These are phyloP conservation scores for Lutjanus campechanus DNA, from an alignment of 2,797 vertebrate genomes.

Conservation along the genomic window DNA sequence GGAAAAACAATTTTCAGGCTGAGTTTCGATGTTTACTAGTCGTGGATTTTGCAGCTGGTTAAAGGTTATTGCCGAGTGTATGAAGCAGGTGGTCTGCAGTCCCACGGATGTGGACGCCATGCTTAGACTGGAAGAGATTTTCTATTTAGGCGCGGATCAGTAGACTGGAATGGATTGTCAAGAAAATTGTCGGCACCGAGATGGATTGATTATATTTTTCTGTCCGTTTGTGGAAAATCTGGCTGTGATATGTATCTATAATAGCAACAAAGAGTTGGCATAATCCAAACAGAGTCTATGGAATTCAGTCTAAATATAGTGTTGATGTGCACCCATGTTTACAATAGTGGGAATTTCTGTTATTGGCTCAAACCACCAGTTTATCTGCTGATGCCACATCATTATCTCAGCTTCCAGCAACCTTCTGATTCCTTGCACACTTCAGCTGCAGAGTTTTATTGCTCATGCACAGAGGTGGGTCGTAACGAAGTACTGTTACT, in stretches of 20 bases:
- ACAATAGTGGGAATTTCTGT: slow-evolving; percentile 42
- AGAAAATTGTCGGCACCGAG: slow-evolving; percentile 39
- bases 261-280: slow-evolving; percentile 59
- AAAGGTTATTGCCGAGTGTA: slow-evolving; percentile 38
- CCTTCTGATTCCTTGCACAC: slow-evolving; percentile 35
- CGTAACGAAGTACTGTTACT: too few species aligned
- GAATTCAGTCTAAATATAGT: slow-evolving; percentile 58
- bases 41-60: slow-evolving; percentile 40
- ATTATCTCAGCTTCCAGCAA: slow-evolving; percentile 61
- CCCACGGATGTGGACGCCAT: slow-evolving; percentile 21
- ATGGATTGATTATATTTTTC: slow-evolving; percentile 62
- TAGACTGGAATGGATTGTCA: slow-evolving; percentile 52
- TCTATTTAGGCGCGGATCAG: slow-evolving; percentile 63
- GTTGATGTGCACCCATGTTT: slow-evolving; percentile 50
- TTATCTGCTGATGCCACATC: slow-evolving; percentile 62
- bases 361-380: slow-evolving; percentile 39
- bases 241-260: slow-evolving; percentile 36
- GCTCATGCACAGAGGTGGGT: not conserved
- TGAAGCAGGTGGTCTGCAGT: slow-evolving; percentile 62
- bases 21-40: slow-evolving; percentile 41
- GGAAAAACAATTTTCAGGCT: slow-evolving; percentile 43
- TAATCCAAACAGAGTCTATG: slow-evolving; percentile 53
- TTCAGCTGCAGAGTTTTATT: slow-evolving; percentile 53
- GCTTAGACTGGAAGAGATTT: slow-evolving; percentile 46
- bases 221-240: slow-evolving; percentile 47